Conservation (phyloP, 2,888 invertebrate species). For the Xylota segnis region DNA sequence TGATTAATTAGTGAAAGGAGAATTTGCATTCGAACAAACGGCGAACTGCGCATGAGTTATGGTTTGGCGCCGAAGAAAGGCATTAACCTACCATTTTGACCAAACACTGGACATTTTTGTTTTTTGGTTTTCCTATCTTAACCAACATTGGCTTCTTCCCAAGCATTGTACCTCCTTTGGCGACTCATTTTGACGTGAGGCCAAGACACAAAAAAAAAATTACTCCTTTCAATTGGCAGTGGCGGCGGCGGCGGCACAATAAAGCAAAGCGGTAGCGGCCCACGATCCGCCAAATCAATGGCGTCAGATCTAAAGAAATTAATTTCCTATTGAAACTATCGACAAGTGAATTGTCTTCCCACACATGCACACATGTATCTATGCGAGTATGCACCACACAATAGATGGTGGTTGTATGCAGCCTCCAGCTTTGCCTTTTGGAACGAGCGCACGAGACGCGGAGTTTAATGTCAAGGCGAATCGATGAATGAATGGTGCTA, state of each 20-base stretch:
- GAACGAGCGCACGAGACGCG: slow-evolving; percentile 12
- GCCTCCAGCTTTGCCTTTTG: slow-evolving; percentile 17
- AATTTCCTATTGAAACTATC: slow-evolving; percentile 72
- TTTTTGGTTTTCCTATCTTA: slow-evolving; percentile 14
- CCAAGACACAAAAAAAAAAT: slow-evolving; percentile 29
- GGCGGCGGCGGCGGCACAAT: slow-evolving; percentile 40
- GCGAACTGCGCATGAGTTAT: slow-evolving; percentile 58
- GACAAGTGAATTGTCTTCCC: slow-evolving; percentile 77
- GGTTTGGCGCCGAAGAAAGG: slow-evolving; percentile 68
- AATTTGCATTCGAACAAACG: slow-evolving; percentile 68
- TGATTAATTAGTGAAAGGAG: slow-evolving; percentile 77
- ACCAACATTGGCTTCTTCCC: slow-evolving; percentile 25
- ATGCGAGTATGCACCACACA: neutral
- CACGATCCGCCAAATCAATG: slow-evolving; percentile 70
- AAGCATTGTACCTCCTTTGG: slow-evolving; percentile 54
- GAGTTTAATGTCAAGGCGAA: slow-evolving; percentile 75
- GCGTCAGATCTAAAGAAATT: slow-evolving; percentile 73
- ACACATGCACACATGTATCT: slow-evolving; percentile 44
- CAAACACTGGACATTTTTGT: slow-evolving; percentile 57
- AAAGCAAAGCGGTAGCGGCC: slow-evolving; percentile 72
- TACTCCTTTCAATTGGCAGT: slow-evolving; percentile 38
- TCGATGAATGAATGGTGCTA: slow-evolving; percentile 61
- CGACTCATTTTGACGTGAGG: slow-evolving; percentile 53
- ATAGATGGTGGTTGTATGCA: slow-evolving; percentile 40
- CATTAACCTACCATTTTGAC: slow-evolving; percentile 66